Evolutionary conservation across 1,140 invertebrate genomes (phyloP).

Genomic region (Argopecten irradians): DNA sequence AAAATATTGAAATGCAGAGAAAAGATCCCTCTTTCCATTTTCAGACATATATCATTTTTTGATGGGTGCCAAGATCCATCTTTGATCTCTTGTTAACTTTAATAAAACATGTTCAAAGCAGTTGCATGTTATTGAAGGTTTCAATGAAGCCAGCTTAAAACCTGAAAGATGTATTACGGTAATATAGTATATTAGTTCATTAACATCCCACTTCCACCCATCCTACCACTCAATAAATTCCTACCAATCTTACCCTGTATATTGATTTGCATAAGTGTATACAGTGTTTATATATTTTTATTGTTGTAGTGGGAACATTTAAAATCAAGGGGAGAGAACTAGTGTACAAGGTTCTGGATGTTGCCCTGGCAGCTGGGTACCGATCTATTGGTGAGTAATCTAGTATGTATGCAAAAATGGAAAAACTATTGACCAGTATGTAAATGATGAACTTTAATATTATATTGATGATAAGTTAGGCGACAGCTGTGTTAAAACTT

Average conservation of each 20-base stretch:
- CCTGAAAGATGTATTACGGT: neutral
- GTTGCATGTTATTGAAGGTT: neutral
- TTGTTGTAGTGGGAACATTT: slow-evolving; percentile 72
- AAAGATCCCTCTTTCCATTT: no score
- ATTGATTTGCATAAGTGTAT: no score
- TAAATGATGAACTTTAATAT: neutral
- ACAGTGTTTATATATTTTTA: no score
- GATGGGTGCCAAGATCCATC: no score
- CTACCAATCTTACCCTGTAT: no score
- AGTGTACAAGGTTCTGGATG: slow-evolving; percentile 61
- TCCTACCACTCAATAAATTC: neutral
- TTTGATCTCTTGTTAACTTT: no score
- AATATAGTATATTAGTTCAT: neutral
- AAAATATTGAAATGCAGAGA: no score
- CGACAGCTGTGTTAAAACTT: no score
- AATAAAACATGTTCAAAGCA: no score
- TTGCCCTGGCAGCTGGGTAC: slow-evolving; percentile 68
- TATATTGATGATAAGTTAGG: neutral
- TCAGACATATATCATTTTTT: no score
- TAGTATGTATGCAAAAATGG: neutral
- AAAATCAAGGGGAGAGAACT: slow-evolving; percentile 68
- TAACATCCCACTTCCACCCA: neutral
- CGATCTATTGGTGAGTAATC: slow-evolving; percentile 69
- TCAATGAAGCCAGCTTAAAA: neutral
- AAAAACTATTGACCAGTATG: neutral